Conservation (phyloP, 2,113 vertebrate species). For the Theropithecus gelada region DNA sequence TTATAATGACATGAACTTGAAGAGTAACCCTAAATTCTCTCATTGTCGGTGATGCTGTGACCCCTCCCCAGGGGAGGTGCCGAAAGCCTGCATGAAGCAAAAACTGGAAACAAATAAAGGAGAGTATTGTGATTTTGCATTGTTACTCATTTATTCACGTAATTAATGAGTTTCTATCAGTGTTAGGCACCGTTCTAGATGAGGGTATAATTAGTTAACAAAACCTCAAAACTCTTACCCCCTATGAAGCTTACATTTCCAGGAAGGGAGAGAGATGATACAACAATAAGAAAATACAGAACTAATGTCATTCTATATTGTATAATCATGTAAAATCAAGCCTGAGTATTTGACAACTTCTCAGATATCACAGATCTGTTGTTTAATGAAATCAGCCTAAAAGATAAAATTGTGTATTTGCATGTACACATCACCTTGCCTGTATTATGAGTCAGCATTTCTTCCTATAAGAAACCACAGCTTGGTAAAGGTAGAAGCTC, state of each 20-base stretch:
- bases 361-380: neutral
- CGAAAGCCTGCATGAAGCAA: neutral
- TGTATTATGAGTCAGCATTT: neutral
- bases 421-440: neutral
- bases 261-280: neutral
- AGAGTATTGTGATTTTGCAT: neutral
- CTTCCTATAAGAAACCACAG: neutral
- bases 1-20: neutral
- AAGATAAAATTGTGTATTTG: conserved; percentile 25
- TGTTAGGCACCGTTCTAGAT: neutral
- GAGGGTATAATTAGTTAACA: neutral
- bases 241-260: neutral
- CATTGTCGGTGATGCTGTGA: neutral
- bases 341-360: neutral
- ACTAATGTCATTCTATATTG: neutral
- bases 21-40: neutral
- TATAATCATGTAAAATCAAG: conserved; percentile 19
- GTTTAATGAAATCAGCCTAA: neutral
- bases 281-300: neutral
- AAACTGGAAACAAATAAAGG: neutral
- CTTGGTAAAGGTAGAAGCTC: neutral
- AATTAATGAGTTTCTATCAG: neutral
- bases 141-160: neutral
- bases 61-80: neutral
- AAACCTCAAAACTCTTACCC: neutral